Percentiles rank a stretch among this genome's conserved stretches.
These are phyloP conservation scores for Lethocerus indicus DNA, from an alignment of 1,140 invertebrate species.

Conservation along the genomic window DNA sequence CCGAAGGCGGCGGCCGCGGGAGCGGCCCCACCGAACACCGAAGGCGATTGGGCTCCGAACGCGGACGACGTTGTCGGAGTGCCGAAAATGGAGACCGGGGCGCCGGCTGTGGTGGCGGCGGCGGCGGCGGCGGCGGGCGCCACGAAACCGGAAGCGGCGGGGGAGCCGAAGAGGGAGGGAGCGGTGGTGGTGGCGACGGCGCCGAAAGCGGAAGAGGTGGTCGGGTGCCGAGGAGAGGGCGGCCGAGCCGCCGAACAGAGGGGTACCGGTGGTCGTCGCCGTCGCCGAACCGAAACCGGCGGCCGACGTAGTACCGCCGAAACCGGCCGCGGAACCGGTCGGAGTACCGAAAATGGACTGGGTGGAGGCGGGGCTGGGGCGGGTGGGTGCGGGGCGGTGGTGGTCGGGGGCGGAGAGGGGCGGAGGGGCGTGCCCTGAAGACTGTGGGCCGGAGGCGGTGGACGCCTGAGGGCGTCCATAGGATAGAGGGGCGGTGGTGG, in stretches of 20 bases:
- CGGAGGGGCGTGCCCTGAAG: too few relatives aligned
- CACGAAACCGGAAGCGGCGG: too few relatives aligned
- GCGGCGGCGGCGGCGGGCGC: not conserved
- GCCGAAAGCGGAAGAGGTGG: constrained; percentile 2
- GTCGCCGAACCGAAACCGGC: too few relatives aligned
- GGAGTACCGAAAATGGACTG: constrained; percentile 5
- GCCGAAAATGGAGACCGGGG: constrained; percentile 7
- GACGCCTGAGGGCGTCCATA: too few relatives aligned
- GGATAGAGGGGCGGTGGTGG: too few relatives aligned
- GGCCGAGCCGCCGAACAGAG: too few relatives aligned
- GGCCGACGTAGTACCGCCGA: constrained; percentile 6
- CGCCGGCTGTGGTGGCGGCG: not conserved
- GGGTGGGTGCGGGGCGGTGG: not conserved
- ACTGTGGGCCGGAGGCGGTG: too few relatives aligned
- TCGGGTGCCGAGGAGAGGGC: not conserved
- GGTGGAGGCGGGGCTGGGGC: not conserved
- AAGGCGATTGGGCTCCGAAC: not conserved
- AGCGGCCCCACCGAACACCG: not conserved
- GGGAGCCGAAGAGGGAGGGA: too few relatives aligned
- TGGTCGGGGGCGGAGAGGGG: too few relatives aligned
- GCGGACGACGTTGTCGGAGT: not conserved
- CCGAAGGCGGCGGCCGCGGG: constrained; percentile 11
- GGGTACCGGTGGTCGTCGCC: too few relatives aligned
- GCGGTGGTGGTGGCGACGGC: constrained; percentile 2
- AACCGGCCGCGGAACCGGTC: constrained; percentile 4